Base-by-base conservation (phyloP, 2,888 invertebrate genomes). In the Homarus gammarus region DNA sequence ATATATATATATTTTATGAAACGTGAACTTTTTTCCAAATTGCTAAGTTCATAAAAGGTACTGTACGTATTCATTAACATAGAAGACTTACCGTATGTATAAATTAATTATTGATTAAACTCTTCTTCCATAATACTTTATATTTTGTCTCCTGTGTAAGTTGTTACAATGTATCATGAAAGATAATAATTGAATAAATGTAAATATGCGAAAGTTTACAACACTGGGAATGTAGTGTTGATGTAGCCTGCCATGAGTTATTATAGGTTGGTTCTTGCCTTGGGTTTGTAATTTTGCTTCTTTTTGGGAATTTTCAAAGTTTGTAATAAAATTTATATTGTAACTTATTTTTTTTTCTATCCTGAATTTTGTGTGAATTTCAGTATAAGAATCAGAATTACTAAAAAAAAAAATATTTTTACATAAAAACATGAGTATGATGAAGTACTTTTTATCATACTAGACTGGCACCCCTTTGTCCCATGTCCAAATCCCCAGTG, bases 251-350 rank as follows among this genome's bases (percentile, higher is more conserved):
- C 64, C 64, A 64, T 64, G 27, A 64, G 27, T 64, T 64, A 64
- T 64, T 64, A 8, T 64, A 64, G 64, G 64, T 27, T 64, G 64
- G 56, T 15, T 64, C 6, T 64, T 64, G 64, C 64, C 3, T 64
- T 27, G n/a, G n/a, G 27, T 64, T 64, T 64, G 64, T 64, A 64
- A 64, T 64, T 64, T 64, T 64, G 64, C 64, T 64, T 64, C 3
- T 64, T 44, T 44, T n/a, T 5, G 27, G 64, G 64, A 12, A 27
- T 64, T 64, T 64, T 8, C 64, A 64, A 27, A 64, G 31, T 64
- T 64, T 64, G 64, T 64, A 64, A 64, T 64, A 64, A 64, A 64
- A 64, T 27, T 64, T 64, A 64, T 64, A n/a, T 8, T 27, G 8
- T 64, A 64, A 56, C 56, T 56, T 5, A 56, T 22, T 22, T 18